Evolutionary conservation across 2,797 vertebrate species (phyloP), one percentile per base, ranked within the genome.

Genomic region (Hipposideros larvatus): DNA sequence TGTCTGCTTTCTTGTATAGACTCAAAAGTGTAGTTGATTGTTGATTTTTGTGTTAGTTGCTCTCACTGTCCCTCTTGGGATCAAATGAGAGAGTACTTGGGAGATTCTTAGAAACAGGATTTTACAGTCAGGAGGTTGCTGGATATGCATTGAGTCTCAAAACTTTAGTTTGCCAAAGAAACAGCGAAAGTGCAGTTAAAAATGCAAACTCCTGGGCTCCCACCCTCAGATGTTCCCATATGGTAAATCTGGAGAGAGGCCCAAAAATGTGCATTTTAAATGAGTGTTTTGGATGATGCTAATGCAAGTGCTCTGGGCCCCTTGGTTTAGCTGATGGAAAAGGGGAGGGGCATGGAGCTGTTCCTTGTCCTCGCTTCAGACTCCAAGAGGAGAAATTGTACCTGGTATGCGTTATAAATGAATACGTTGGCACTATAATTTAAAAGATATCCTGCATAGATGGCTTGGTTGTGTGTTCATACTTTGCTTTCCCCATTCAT

Each of bases 161-260:
- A 89, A 63, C 43, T 75, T 79, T 31, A 46, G 15, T 59, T n/a
- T 77, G 71, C 51, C 51, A 79, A 75, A 70, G 73, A 28, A 93
- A 43, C 2, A 10, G 48, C 14, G 24, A 9, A 87, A 46, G 26
- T 89, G 18, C 13, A n/a, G 22, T 87, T 80, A 61, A 71, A 87
- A 78, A 51, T 14, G 6, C 80, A 59, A 71, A 65, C 53, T 71
- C 43, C 48, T 37, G n/a, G 43, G 18, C n/a, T 46, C 28, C 11
- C 51, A 0, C 3, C 16, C 48, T 46, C 63, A 28, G 11, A 7
- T 61, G n/a, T 8, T 84, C 43, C 71, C 75, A 0, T 1, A 22
- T 8, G 53, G 26, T 43, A 4, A 82, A 43, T 51, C 41, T 43
- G 28, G 51, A 65, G 57, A 61, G 28, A 11, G 24, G 3, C n/a